phyloP scores from a whole-genome alignment of 2,888 invertebrate species.

The Azorinus chamasolen region DNA sequence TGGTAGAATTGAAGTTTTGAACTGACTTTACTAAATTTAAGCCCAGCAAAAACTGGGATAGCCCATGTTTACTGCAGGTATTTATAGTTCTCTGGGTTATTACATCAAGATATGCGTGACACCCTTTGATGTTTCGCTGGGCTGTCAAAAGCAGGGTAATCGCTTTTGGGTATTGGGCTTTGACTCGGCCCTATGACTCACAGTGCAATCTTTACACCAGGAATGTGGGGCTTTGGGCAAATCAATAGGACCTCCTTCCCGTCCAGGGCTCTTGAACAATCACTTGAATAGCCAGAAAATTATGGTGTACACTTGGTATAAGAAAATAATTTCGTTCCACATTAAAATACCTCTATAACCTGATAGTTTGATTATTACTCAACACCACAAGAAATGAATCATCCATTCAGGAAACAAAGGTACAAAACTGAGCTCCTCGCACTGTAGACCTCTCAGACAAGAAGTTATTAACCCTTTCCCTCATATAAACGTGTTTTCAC shows the following conservation, averaged over 20 bases:
- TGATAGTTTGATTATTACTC: background rate
- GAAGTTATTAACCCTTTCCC: no score
- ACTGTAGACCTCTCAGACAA: no score
- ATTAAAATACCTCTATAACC: no score
- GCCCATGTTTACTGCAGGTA: conserved; percentile 54
- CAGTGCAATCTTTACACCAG: background rate
- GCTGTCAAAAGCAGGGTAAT: conserved; percentile 10
- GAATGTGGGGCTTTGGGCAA: background rate
- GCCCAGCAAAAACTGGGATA: conserved; percentile 37
- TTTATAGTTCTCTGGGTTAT: conserved; percentile 42
- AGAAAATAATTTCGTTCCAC: no score
- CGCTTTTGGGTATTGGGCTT: conserved; percentile 14
- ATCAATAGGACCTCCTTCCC: background rate
- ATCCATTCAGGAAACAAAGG: no score
- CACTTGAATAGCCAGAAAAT: no score
- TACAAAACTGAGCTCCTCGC: no score
- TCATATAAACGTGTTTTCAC: no score
- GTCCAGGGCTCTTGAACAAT: no score
- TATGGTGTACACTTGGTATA: no score
- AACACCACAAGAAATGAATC: background rate
- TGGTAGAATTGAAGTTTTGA: no score
- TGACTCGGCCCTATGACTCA: conserved; percentile 23
- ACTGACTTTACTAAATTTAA: no score
- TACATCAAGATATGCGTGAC: conserved; percentile 58
- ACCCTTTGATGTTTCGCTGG: conserved; percentile 49